A percentile compares a stretch with the other conserved stretches of the same genome.
phyloP scores from a whole-genome alignment of 2,888 invertebrate genomes.

The Metacarcinus magister region DNA sequence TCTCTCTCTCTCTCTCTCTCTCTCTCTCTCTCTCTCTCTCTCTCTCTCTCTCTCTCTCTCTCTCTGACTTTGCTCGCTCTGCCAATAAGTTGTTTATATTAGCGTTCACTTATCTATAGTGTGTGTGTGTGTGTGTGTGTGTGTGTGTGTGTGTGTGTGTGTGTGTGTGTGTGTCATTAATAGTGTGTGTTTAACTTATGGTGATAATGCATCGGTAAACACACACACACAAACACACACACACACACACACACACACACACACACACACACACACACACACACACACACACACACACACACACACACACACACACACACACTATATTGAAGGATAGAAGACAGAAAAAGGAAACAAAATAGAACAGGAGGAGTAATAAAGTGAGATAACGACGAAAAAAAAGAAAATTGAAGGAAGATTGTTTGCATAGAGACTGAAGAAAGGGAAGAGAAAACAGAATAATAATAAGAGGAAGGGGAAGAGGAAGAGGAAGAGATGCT shows the following conservation, averaged over 20 bases:
- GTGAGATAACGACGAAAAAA: not conserved
- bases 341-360: not conserved
- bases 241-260: no score
- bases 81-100: no score
- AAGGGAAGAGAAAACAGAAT: not conserved
- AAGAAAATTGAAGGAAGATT: not conserved
- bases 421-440: not conserved
- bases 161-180: constrained; percentile 9
- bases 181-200: not conserved
- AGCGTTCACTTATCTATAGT: not conserved
- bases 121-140: constrained; percentile 39
- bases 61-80: no score
- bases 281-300: no score
- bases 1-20: constrained; percentile 39
- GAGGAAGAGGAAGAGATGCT: not conserved
- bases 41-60: constrained; percentile 19
- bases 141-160: constrained; percentile 39
- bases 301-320: no score
- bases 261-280: no score
- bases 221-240: no score
- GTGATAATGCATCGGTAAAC: no score
- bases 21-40: constrained; percentile 39
- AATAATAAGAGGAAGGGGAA: not conserved
- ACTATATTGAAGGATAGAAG: not conserved
- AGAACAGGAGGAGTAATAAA: not conserved